Evolutionary conservation across 2,888 invertebrate genomes (phyloP), one percentile per base, ranked within the genome.

Genomic region (Neoaliturus tenellus): DNA sequence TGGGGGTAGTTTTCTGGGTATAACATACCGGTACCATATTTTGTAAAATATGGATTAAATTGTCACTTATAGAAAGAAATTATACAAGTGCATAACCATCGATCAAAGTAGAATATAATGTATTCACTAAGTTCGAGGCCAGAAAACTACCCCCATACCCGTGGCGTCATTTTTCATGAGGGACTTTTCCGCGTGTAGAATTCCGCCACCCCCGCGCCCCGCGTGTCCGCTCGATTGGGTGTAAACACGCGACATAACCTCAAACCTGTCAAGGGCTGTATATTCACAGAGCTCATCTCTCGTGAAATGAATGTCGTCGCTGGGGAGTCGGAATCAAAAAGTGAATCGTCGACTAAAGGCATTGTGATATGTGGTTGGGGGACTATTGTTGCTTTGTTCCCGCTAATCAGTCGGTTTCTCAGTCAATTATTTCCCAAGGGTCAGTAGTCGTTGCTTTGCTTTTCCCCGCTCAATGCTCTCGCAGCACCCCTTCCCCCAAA

Each of bases 341-440:
- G 69, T 69, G 69, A 69, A 69, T 69, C 69, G 39, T 33, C 69
- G 69, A 69, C 35, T 69, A 69, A 67, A 69, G 69, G 69, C 39
- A 69, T 69, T 69, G 69, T 69, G 69, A 69, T 69, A 69, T 69
- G 69, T 69, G 62, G 62, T 62, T 5, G 62, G 25, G 55, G 71
- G 31, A 48, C 33, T 55, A 33, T 78, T 78, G 78, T 78, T 78
- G 35, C 17, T 33, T 78, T 78, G 78, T 78, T 78, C 55, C 17
- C 51, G 55, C 78, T 78, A 75, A 75, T 78, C 55, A 55, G 20
- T 28, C 78, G 51, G 78, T 55, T 55, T 31, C 33, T 78, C 78
- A 78, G 33, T 78, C 78, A 55, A 78, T 78, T 78, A 78, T 78
- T 78, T 78, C 78, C 78, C 78, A 51, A 55, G 78, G 78, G 78